These are phyloP conservation scores for Calyptomena viridis DNA, from an alignment of 2,113 vertebrate species.

Conservation along the genomic window DNA sequence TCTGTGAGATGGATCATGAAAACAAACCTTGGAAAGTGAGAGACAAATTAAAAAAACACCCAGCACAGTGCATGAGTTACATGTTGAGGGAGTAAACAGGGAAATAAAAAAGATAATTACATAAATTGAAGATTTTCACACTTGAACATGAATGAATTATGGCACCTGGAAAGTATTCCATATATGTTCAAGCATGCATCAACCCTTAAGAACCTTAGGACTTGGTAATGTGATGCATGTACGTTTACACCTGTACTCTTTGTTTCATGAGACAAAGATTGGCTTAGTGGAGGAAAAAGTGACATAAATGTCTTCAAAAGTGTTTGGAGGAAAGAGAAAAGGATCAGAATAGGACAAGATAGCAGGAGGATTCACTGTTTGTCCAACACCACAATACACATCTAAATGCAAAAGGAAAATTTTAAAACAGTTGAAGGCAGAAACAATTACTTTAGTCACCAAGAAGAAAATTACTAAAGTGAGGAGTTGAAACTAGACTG, in stretches of 20 bases:
- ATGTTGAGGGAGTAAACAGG: neutral
- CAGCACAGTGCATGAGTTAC: neutral
- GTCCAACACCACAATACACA: neutral
- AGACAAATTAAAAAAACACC: neutral
- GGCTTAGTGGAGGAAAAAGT: neutral
- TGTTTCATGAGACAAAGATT: neutral
- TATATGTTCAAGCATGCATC: neutral
- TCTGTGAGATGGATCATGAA: neutral
- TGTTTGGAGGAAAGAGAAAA: neutral
- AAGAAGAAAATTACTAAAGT: neutral
- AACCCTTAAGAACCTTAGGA: neutral
- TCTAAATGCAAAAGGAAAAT: neutral
- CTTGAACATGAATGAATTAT: neutral
- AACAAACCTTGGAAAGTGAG: neutral
- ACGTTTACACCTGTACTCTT: neutral
- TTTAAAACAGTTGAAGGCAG: neutral
- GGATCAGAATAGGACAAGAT: neutral
- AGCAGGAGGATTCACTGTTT: neutral
- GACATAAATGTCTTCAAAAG: neutral
- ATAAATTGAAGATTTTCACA: neutral
- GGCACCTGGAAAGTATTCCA: neutral
- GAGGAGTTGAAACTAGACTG: neutral
- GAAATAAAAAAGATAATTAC: neutral
- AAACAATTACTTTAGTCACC: neutral
- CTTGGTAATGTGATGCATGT: neutral